Percentiles rank a stretch among this genome's conserved stretches.
Conservation (phyloP, 2,113 vertebrate genomes). For the Petrocephalus microphthalmus region DNA sequence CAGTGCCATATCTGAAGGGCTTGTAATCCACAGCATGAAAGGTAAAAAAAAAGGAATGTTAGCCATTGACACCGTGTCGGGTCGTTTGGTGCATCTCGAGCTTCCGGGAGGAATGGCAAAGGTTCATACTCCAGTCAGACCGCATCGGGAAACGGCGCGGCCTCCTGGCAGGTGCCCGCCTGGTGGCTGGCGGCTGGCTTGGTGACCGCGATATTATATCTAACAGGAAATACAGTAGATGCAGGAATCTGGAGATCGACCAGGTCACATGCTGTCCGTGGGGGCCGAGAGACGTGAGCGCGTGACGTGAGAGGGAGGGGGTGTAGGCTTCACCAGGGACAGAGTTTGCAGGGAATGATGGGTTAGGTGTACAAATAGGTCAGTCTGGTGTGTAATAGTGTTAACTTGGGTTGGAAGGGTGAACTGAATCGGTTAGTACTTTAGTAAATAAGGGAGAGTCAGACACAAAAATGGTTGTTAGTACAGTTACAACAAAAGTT, state of each 20-base stretch:
- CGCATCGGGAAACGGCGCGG: not conserved
- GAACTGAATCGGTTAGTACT: constrained; percentile 35
- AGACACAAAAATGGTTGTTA: constrained; percentile 45
- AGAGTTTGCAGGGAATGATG: not conserved
- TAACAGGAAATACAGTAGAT: not conserved
- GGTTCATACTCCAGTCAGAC: not conserved
- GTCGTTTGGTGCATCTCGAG: not conserved
- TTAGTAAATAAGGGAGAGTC: constrained; percentile 32
- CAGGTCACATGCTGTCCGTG: not conserved
- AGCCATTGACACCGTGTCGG: not conserved
- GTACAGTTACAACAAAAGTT: constrained; percentile 34
- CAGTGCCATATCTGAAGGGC: not conserved
- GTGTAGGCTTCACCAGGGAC: not conserved
- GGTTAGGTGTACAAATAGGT: not conserved
- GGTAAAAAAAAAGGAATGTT: not conserved
- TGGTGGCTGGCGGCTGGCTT: constrained; percentile 19
- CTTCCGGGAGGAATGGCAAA: not conserved
- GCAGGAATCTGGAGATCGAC: not conserved
- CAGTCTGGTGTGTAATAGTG: constrained; percentile 23
- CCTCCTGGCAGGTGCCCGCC: not conserved
- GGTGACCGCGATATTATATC: not conserved
- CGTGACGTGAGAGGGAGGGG: not conserved
- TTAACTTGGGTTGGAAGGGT: constrained; percentile 29
- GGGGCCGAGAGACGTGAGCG: not conserved
- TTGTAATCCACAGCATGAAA: not conserved